Evolutionary conservation across 2,797 vertebrate genomes (phyloP).

Genomic region (Thripadectes ignobilis): DNA sequence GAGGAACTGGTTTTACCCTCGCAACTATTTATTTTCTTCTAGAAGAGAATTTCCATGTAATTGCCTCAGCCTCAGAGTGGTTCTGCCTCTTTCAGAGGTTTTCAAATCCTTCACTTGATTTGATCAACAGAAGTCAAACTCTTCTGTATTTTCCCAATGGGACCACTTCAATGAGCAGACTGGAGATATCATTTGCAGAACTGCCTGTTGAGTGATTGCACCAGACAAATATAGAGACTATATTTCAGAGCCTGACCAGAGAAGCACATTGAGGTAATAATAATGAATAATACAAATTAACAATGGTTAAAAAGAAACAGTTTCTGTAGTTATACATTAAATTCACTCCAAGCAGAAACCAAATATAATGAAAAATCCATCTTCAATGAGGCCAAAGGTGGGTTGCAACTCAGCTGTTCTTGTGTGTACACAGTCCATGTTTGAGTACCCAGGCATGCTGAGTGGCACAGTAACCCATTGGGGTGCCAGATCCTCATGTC

Average conservation of each 20-base stretch:
- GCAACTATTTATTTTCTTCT: neutral
- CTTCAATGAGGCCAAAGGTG: neutral
- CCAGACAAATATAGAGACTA: neutral
- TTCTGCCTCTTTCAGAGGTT: neutral
- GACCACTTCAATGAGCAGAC: neutral
- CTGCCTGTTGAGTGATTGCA: neutral
- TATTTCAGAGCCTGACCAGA: neutral
- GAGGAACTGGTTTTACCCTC: neutral
- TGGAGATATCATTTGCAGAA: neutral
- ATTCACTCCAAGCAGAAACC: neutral
- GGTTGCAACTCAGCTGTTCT: neutral
- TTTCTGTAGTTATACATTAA: constrained; percentile 11
- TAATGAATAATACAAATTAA: neutral
- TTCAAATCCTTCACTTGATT: neutral
- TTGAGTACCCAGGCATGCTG: neutral
- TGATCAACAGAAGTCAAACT: neutral
- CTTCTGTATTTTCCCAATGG: neutral
- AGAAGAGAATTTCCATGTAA: neutral
- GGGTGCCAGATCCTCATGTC: neutral
- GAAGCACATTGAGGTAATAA: neutral
- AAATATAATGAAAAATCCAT: neutral
- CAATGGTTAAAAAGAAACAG: neutral
- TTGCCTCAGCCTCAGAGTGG: neutral
- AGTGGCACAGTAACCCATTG: neutral
- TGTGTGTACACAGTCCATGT: too few species aligned